Conservation (phyloP, 2,113 vertebrate species). For the Stercorarius parasiticus region DNA sequence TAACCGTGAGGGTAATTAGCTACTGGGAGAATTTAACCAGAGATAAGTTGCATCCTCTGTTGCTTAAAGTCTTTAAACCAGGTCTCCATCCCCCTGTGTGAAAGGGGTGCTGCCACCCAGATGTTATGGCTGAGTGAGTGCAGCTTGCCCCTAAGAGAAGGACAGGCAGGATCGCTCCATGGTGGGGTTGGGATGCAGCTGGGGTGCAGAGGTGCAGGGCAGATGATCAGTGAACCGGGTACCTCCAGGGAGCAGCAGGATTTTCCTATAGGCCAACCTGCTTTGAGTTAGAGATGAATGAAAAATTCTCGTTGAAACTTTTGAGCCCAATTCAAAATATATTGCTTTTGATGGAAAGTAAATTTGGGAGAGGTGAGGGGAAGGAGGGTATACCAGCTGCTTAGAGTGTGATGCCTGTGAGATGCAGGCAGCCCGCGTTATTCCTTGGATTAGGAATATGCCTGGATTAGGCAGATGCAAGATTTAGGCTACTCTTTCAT, state of each 20-base stretch:
- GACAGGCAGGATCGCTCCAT: not conserved
- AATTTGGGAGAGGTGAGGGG: not conserved
- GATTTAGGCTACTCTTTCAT: not conserved
- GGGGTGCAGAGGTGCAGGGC: not conserved
- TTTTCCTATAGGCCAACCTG: not conserved
- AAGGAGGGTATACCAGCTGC: not conserved
- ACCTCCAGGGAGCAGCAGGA: not conserved
- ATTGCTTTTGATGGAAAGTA: not conserved
- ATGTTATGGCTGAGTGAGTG: not conserved
- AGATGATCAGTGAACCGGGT: not conserved
- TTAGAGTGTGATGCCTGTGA: not conserved
- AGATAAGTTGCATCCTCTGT: not conserved
- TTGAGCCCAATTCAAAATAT: not conserved
- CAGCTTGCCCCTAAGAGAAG: not conserved
- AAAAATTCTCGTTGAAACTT: not conserved
- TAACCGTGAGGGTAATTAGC: not conserved
- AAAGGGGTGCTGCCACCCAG: not conserved
- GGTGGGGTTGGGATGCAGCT: not conserved
- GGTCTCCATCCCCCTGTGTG: not conserved
- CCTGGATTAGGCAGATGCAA: not conserved
- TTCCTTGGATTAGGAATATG: not conserved
- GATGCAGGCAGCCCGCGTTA: not conserved
- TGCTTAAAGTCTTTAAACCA: not conserved
- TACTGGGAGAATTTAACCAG: not conserved
- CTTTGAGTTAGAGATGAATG: not conserved